A percentile compares a stretch with the other conserved stretches of the same genome.
These are phyloP conservation scores for Callyntrura sp. DNA, from an alignment of 2,888 invertebrate genomes.

Conservation along the genomic window DNA sequence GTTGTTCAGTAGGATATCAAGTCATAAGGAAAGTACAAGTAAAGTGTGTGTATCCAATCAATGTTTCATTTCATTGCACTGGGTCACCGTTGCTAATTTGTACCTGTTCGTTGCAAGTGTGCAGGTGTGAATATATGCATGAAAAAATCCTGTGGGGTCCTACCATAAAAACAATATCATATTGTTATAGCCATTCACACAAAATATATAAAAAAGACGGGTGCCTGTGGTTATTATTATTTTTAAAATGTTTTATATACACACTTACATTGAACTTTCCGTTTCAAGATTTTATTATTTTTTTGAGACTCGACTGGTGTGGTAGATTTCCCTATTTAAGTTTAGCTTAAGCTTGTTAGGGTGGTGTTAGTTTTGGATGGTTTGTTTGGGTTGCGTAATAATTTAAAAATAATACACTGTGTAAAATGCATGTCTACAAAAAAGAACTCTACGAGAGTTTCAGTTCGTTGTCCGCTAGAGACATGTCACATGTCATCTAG, in stretches of 20 bases:
- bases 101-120: constrained; percentile 9
- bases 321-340: not conserved
- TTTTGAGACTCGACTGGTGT: not conserved
- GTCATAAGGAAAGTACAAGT: constrained; percentile 37
- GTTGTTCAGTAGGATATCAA: not conserved
- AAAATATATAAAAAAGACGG: constrained; percentile 1
- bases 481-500: not conserved
- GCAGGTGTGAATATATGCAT: constrained; percentile 36
- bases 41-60: constrained; percentile 36
- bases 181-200: not conserved
- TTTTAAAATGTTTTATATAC: not conserved
- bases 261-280: constrained; percentile 28
- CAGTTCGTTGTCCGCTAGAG: constrained; percentile 27
- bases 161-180: not conserved
- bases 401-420: not conserved
- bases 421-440: too few species aligned
- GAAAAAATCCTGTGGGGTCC: constrained; percentile 23
- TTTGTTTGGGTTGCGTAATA: not conserved
- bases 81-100: constrained; percentile 49
- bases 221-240: too few species aligned
- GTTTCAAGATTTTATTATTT: not conserved
- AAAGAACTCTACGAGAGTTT: not conserved
- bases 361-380: not conserved
- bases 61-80: constrained; percentile 36
- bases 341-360: not conserved